These are phyloP conservation scores for Desmodus rotundus DNA, from an alignment of 2,113 vertebrate species.

Conservation along the genomic window DNA sequence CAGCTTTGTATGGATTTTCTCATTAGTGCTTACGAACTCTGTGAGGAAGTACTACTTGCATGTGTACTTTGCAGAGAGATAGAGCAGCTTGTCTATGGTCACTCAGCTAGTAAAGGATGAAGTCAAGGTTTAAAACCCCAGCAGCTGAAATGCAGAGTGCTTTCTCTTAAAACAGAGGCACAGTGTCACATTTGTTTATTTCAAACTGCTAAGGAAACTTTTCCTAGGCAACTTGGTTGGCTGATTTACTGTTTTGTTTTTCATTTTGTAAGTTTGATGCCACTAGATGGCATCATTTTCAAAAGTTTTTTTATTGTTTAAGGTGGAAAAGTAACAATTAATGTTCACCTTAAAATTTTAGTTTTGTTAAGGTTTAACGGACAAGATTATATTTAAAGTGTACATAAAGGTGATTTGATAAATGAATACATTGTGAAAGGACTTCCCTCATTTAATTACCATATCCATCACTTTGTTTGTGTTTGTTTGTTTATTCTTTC, in stretches of 20 bases:
- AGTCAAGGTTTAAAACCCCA: neutral
- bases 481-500: neutral
- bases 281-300: slow-evolving; percentile 72
- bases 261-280: neutral
- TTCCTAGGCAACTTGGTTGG: neutral
- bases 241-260: neutral
- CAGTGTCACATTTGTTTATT: neutral
- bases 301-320: slow-evolving; percentile 14
- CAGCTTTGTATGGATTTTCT: neutral
- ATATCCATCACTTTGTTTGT: neutral
- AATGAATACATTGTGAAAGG: neutral
- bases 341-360: neutral
- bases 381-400: neutral
- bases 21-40: neutral
- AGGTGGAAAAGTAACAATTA: neutral
- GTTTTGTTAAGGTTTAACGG: neutral
- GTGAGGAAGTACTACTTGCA: neutral
- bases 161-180: neutral
- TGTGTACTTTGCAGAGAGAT: neutral
- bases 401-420: neutral
- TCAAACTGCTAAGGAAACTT: neutral
- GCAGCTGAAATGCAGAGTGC: neutral
- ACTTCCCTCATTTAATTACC: neutral
- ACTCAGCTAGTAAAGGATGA: neutral
- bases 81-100: neutral